phyloP scores from a whole-genome alignment of 2,113 vertebrate genomes.

The Cebus imitator region DNA sequence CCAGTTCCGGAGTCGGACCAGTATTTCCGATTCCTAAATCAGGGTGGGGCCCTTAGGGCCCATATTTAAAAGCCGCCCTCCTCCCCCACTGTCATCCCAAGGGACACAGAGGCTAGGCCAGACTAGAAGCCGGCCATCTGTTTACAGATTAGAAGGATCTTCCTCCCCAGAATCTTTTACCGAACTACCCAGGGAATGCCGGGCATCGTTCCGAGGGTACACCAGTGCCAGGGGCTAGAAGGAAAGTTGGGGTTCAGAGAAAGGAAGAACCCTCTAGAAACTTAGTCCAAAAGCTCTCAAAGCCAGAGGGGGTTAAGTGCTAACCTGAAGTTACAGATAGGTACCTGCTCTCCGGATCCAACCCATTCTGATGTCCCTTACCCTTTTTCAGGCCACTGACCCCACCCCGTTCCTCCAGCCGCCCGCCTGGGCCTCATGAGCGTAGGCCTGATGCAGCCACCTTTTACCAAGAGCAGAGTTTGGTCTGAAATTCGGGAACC shows the following conservation, averaged over 20 bases:
- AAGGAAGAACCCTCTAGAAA: not conserved
- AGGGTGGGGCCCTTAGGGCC: not conserved
- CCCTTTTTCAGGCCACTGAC: not conserved
- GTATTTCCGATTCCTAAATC: not conserved
- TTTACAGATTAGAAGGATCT: not conserved
- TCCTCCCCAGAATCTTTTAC: not conserved
- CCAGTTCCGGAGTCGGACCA: accelerated
- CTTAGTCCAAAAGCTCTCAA: not conserved
- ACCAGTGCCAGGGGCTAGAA: not conserved
- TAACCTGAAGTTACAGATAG: not conserved
- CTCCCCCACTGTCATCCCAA: not conserved
- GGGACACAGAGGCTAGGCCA: not conserved
- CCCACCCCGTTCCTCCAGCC: not conserved
- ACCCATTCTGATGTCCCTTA: not conserved
- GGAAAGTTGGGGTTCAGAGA: not conserved
- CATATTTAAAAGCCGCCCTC: not conserved
- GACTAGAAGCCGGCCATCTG: not conserved
- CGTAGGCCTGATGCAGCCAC: accelerated
- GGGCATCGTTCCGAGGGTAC: not conserved
- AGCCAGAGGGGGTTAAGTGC: not conserved
- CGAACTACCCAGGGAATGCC: not conserved
- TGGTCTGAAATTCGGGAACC: not conserved
- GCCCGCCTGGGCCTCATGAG: accelerated
- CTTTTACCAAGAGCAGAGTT: not conserved
- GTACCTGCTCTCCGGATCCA: not conserved